phyloP scores from a whole-genome alignment of 2,797 vertebrate genomes.

The Typhlichthys subterraneus region DNA sequence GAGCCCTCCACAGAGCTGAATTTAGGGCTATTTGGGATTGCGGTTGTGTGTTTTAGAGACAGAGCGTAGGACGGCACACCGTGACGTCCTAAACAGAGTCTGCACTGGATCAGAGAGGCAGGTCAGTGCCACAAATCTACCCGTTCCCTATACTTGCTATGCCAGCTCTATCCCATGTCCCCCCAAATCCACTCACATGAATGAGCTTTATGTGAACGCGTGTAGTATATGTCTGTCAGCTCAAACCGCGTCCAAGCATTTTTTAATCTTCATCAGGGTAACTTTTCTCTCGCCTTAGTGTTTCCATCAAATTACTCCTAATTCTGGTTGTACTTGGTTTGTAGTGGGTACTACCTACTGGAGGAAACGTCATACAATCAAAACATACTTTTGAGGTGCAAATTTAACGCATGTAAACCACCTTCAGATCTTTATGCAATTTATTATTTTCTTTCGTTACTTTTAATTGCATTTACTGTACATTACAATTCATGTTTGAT shows the following conservation, averaged over 20 bases:
- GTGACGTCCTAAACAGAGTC: conserved; percentile 70
- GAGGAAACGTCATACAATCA: neutral
- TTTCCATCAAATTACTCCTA: neutral
- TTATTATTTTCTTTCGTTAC: too few relatives aligned
- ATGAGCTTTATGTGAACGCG: conserved; percentile 45
- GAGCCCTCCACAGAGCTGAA: conserved; percentile 54
- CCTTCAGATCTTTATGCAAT: too few relatives aligned
- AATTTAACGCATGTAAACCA: neutral
- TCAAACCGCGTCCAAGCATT: neutral
- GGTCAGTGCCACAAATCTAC: conserved; percentile 55
- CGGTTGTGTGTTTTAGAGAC: conserved; percentile 66
- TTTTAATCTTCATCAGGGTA: neutral
- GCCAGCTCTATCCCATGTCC: conserved; percentile 53
- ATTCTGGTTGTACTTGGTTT: neutral
- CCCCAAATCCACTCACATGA: conserved; percentile 54
- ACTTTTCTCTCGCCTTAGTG: conserved; percentile 16
- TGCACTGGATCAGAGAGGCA: conserved; percentile 74
- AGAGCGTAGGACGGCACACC: conserved; percentile 61
- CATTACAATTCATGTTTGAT: too few relatives aligned
- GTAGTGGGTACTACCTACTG: neutral
- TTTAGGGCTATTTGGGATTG: conserved; percentile 72
- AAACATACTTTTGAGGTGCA: neutral
- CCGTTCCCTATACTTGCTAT: conserved; percentile 20
- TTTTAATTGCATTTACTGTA: too few relatives aligned
- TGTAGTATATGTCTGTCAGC: neutral